Base-by-base conservation (phyloP, 2,888 invertebrate genomes). In the Lamproptera curius region DNA sequence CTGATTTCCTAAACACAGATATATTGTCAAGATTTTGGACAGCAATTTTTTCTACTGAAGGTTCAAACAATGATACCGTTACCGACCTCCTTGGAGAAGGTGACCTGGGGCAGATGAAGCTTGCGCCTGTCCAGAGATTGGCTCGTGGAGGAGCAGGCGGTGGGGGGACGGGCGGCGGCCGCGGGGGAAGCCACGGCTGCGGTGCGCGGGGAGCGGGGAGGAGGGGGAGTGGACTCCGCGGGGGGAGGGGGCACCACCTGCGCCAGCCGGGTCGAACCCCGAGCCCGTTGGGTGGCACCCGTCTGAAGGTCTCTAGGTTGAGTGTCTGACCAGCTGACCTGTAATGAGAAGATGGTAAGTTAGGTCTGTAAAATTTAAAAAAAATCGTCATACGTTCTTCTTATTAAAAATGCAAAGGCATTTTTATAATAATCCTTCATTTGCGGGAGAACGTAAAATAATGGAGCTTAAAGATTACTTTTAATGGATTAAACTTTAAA, bases 71-170 rank as follows among this genome's bases (percentile, higher is more conserved):
- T 91, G 65, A 95, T 93, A 54, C 95, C 95, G 65, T 91, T 93
- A 94, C 95, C 95, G 91, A 96, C 95, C 95, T 96, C 95, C 77
- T 94, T 93, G 72, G 92, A 95, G 85, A 95, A 95, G 43, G 95
- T 94, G 73, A 96, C 94, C 88, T 94, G 94, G 14, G 94, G 94
- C 63, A 94, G 83, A 63, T 93, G 91, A 15, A 94, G 87, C 65
- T 92, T 91, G 75, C 92, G 89, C 64, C 91, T 76, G 66, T 91
- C 91, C 14, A 89, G 68, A 1, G 86, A 86, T 59, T 90, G 87
- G 55, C 92, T 91, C 52, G 93, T 92, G 2, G 89, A 89, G 11
- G 93, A 93, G 66, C 93, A 93, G 17, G 92, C 92, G 0, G 93
- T 93, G 6, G 92, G 92, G 1, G 93, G 91, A 13, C 92, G 79